Base-by-base conservation (phyloP, 1,140 invertebrate genomes). In the Pollicipes pollicipes region DNA sequence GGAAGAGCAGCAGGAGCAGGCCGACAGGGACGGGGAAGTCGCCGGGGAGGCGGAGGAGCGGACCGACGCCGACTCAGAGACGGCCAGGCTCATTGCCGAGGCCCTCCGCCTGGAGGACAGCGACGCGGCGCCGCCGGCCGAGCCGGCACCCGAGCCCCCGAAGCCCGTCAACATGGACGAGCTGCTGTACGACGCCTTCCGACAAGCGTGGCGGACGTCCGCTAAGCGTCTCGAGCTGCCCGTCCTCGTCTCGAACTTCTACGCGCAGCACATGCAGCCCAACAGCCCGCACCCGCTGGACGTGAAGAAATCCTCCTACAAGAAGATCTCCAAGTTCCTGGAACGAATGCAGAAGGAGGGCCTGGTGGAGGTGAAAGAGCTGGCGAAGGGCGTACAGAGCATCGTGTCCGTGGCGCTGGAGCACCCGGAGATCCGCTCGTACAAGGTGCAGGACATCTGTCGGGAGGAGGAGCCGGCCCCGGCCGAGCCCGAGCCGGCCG, bases 261-360 rank as follows among this genome's bases (percentile, higher is more conserved):
- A 85, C 78, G 89, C 89, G 72, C 84, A 88, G 74, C 85, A 92
- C 80, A 85, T 95, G 77, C 82, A 91, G 69, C 83, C 86, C 28
- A 85, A 85, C 66, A 74, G 84, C 8, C 80, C 82, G 28, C 72
- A 74, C 66, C 74, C 79, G 24, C 79, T 96, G 63, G 92, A 95
- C 78, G 83, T 95, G 1, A 97, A 95, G 78, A 94, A 93, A 78
- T 90, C 91, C 24, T 87, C 84, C 28, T 92, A 87, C 77, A 95
- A 95, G 81, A 96, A 95, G 80, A 79, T 97, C 69, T 88, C 90
- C 16, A 66, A 87, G 69, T 93, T 93, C 79, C 79, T 95, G 70
- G 79, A 83, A 29, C 76, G 77, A 73, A 85, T 87, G 83, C 79
- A 81, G 71, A 75, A 78, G 27, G 81, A 86, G 75, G 85, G 85